These are phyloP conservation scores for Sanderia malayensis DNA, from an alignment of 30 jellyfish, hydroid and myxozoan species.

Conservation along the genomic window DNA sequence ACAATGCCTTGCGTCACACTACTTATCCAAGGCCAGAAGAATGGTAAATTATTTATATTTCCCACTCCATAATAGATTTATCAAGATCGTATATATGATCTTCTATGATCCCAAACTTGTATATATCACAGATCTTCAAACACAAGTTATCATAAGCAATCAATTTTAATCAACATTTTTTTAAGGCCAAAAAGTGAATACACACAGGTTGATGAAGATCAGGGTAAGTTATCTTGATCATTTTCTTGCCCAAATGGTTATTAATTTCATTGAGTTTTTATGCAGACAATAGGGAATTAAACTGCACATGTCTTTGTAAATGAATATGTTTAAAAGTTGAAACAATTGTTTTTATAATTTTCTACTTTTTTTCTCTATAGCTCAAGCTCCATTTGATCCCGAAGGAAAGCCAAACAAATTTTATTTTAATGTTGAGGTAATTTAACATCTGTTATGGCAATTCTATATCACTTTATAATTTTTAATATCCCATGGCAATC, in stretches of 20 bases:
- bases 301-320: no score
- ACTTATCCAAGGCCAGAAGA: slow-evolving; percentile 96
- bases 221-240: background rate
- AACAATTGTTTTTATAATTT: background rate
- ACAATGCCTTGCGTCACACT: slow-evolving; percentile 89
- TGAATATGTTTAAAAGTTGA: no score
- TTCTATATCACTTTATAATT: background rate
- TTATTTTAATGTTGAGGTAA: slow-evolving; percentile 77
- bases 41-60: slow-evolving; percentile 63
- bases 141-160: no score
- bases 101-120: no score
- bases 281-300: no score
- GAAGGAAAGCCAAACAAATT: slow-evolving; percentile 87
- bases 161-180: no score
- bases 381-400: slow-evolving; percentile 88
- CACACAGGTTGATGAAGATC: slow-evolving; percentile 79
- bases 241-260: no score
- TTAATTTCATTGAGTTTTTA: no score
- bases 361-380: slow-evolving; percentile 5
- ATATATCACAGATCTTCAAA: no score
- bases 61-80: no score
- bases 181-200: slow-evolving; percentile 95
- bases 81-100: no score
- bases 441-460: background rate
- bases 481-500: background rate